phyloP scores from a whole-genome alignment of 2,113 vertebrate genomes.

The Tapirus terrestris region DNA sequence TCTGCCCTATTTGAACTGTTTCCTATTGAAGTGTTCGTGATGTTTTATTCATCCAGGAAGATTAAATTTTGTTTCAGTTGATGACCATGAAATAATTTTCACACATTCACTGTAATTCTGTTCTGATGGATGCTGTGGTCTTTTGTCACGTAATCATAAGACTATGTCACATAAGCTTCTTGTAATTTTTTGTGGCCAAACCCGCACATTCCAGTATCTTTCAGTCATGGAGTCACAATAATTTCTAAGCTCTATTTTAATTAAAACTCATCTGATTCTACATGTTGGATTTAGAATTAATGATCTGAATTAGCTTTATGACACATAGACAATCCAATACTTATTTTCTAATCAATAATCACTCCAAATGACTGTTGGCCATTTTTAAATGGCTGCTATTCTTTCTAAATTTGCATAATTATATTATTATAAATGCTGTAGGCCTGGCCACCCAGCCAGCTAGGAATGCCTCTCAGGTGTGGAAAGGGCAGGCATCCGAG shows the following conservation, averaged over 20 bases:
- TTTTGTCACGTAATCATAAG: neutral
- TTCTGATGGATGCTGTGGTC: neutral
- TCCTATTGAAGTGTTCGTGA: neutral
- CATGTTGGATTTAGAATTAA: neutral
- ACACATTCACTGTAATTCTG: neutral
- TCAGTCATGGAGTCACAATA: neutral
- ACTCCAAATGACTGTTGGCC: neutral
- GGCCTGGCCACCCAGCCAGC: neutral
- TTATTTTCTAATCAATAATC: neutral
- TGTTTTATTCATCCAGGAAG: neutral
- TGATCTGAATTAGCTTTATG: neutral
- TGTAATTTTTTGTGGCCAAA: neutral
- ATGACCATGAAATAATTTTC: neutral
- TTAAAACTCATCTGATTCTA: neutral
- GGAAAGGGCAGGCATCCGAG: neutral
- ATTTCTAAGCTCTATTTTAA: neutral
- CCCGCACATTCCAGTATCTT: neutral
- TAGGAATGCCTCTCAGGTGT: neutral
- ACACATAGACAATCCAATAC: neutral
- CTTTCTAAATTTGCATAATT: neutral
- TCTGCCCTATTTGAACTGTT: neutral
- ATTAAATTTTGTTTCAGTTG: neutral
- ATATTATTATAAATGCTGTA: neutral
- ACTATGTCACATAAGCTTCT: neutral
- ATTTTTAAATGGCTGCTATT: neutral